phyloP scores from a whole-genome alignment of 1,140 invertebrate genomes.

The Aphaenogaster rudis region DNA sequence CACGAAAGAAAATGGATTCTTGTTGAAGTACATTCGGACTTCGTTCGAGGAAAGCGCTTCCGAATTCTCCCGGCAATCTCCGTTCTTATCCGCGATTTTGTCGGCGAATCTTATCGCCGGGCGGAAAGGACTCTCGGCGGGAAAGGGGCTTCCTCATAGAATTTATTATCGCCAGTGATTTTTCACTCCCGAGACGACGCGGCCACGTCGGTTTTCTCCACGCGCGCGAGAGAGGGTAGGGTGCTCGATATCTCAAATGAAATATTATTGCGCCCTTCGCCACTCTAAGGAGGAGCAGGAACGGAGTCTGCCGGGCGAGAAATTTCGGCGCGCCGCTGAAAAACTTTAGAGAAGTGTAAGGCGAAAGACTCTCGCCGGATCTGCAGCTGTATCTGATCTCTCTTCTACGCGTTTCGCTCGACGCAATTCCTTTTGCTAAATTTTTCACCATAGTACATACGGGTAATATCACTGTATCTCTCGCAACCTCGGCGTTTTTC shows the following conservation, averaged over 20 bases:
- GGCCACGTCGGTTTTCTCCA: conserved; percentile 39
- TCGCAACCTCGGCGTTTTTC: conserved; percentile 20
- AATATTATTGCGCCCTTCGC: conserved; percentile 76
- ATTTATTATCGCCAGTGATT: conserved; percentile 76
- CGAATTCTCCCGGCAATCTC: conserved; percentile 59
- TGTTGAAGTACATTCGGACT: conserved; percentile 14
- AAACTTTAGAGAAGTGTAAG: conserved; percentile 57
- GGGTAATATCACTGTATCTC: conserved; percentile 9
- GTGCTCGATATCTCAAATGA: conserved; percentile 78
- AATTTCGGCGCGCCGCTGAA: conserved; percentile 61
- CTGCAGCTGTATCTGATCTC: conserved; percentile 37
- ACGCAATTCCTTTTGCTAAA: conserved; percentile 44
- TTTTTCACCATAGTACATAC: conserved; percentile 28
- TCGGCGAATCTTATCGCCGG: conserved; percentile 36
- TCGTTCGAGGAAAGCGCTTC: conserved; percentile 21
- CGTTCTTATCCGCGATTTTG: conserved; percentile 43
- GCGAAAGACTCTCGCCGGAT: conserved; percentile 26
- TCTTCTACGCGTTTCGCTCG: conserved; percentile 25
- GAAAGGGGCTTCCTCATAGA: conserved; percentile 57
- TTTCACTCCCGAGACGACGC: conserved; percentile 66
- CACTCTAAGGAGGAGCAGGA: conserved; percentile 36
- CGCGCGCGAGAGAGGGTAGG: conserved; percentile 15
- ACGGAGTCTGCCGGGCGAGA: conserved; percentile 45
- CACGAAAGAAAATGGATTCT: conserved; percentile 38
- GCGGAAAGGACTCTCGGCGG: conserved; percentile 65